These are phyloP conservation scores for Rousettus leschenaultii DNA, from an alignment of 2,113 vertebrate species.

Conservation along the genomic window DNA sequence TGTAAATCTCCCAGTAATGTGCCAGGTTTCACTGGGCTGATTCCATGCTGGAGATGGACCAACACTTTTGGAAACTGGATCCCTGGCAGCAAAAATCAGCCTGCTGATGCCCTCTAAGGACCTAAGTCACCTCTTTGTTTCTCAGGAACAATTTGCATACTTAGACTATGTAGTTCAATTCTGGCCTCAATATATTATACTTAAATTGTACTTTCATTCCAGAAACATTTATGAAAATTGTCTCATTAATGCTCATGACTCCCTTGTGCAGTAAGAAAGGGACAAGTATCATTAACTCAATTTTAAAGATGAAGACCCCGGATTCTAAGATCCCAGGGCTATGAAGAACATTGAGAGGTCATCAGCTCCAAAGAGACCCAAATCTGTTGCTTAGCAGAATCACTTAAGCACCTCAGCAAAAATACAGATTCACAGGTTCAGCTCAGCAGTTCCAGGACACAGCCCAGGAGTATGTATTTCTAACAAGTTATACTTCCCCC, in stretches of 20 bases:
- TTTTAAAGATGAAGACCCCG: constrained; percentile 40
- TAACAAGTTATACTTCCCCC: neutral
- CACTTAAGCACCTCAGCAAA: neutral
- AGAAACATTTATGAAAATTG: constrained; percentile 63
- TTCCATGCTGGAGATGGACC: neutral
- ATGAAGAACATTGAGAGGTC: neutral
- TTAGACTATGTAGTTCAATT: neutral
- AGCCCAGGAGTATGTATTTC: neutral
- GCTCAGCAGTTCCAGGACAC: neutral
- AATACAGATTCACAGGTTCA: neutral
- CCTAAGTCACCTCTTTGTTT: neutral
- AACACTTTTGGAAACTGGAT: neutral
- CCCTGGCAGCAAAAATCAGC: neutral
- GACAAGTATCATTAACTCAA: constrained; percentile 22
- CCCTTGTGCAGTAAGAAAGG: constrained; percentile 7
- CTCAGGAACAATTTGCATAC: neutral
- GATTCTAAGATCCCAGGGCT: neutral
- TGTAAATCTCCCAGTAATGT: neutral
- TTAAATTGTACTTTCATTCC: constrained; percentile 39
- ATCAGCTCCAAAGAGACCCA: neutral
- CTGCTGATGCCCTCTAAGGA: neutral
- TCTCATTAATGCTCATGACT: constrained; percentile 52
- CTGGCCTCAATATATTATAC: neutral
- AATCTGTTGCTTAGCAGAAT: neutral
- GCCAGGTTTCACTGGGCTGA: neutral